Evolutionary conservation across 2,113 vertebrate species (phyloP).

Genomic region (Agapornis roseicollis): DNA sequence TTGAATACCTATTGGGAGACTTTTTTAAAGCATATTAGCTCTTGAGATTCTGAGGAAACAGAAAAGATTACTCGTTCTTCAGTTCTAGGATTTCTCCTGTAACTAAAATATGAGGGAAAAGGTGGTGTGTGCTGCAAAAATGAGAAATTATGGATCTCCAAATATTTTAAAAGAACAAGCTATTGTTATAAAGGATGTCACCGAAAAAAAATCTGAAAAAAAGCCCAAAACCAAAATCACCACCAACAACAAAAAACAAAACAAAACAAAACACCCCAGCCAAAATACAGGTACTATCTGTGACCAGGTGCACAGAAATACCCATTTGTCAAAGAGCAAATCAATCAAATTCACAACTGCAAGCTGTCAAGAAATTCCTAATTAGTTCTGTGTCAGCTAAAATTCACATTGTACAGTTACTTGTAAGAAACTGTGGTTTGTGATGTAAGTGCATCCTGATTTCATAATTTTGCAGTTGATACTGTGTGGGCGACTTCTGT

Average conservation of each 20-base stretch:
- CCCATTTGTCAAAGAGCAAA: neutral
- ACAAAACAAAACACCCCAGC: neutral
- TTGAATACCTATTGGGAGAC: neutral
- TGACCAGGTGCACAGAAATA: neutral
- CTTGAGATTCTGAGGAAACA: neutral
- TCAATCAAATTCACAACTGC: neutral
- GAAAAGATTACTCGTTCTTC: neutral
- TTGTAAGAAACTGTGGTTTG: neutral
- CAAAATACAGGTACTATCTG: neutral
- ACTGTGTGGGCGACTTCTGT: neutral
- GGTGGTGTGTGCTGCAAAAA: accelerated
- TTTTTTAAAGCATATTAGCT: neutral
- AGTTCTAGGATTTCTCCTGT: neutral
- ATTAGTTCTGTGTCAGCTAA: neutral
- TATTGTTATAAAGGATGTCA: neutral
- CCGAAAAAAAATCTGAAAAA: neutral
- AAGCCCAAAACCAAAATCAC: neutral
- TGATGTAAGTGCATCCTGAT: neutral
- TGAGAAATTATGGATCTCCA: neutral
- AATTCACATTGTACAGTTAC: neutral
- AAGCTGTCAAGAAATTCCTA: neutral
- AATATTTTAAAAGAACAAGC: neutral
- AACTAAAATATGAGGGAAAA: neutral
- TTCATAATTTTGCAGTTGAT: neutral
- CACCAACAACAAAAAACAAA: neutral